Evolutionary conservation across 2,113 vertebrate genomes (phyloP).

Genomic region (Telmatochromis sp.): DNA sequence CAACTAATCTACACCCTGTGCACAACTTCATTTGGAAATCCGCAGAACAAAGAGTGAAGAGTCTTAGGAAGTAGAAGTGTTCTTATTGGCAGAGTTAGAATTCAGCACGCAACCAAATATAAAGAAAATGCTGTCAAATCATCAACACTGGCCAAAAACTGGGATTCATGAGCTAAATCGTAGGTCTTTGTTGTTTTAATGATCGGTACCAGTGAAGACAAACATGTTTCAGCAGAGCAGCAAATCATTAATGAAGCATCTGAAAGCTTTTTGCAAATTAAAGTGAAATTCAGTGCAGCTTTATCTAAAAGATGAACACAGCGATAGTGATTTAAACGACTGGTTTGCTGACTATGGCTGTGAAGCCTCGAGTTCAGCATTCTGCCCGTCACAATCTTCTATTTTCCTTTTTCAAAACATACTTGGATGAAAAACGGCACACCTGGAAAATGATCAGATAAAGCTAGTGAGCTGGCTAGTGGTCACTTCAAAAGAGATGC

Average conservation of each 20-base stretch:
- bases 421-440: neutral
- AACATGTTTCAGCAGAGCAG: neutral
- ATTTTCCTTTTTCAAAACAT: neutral
- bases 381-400: neutral
- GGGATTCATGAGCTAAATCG: neutral
- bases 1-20: neutral
- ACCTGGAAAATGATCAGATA: neutral
- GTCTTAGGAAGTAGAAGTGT: neutral
- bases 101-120: neutral
- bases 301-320: neutral
- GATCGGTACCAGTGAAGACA: neutral
- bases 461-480: neutral
- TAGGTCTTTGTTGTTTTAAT: neutral
- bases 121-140: neutral
- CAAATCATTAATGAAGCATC: neutral
- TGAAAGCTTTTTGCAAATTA: neutral
- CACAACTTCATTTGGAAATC: neutral
- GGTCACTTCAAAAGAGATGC: neutral
- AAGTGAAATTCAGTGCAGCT: neutral
- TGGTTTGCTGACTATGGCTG: neutral
- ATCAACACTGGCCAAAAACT: neutral
- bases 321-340: neutral
- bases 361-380: neutral
- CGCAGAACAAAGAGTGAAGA: neutral
- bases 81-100: neutral